Percentiles rank a stretch among this genome's conserved stretches.
Conservation (phyloP, 2,113 vertebrate genomes). For the Crotalus horridus region DNA sequence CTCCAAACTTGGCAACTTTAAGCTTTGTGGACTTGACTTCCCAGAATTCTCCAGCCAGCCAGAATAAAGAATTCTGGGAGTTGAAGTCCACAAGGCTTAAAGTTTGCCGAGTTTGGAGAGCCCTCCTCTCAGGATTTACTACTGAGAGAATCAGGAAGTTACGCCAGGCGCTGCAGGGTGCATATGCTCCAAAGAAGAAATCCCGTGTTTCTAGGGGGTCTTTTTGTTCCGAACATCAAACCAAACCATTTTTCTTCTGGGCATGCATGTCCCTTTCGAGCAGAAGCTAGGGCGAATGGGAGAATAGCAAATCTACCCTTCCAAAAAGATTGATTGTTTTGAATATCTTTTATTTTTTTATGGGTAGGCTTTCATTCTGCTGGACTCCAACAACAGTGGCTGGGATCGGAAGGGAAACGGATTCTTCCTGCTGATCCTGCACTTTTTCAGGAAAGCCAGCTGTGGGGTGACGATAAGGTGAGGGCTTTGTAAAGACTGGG, state of each 20-base stretch:
- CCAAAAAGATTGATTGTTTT: not conserved
- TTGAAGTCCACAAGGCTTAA: no score
- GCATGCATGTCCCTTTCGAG: not conserved
- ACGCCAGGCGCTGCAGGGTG: not conserved
- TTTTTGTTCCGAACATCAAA: not conserved
- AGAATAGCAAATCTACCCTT: not conserved
- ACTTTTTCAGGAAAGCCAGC: not conserved
- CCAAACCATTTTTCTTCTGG: not conserved
- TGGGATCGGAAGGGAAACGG: not conserved
- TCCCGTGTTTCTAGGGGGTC: not conserved
- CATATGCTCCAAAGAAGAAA: not conserved
- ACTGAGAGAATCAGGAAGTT: no score
- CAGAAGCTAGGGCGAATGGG: not conserved
- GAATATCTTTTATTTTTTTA: not conserved
- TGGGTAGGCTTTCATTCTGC: not conserved
- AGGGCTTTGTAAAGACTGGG: not conserved
- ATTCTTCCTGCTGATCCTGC: not conserved
- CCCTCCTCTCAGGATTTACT: not conserved
- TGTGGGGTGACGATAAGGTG: not conserved
- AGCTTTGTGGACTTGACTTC: no score
- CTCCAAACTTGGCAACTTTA: no score
- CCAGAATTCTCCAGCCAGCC: no score
- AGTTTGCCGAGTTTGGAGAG: no score
- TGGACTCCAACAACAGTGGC: not conserved
- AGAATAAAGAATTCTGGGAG: no score